Base-by-base conservation (phyloP, 2,888 invertebrate species). In the Neocrepidodera transversa region DNA sequence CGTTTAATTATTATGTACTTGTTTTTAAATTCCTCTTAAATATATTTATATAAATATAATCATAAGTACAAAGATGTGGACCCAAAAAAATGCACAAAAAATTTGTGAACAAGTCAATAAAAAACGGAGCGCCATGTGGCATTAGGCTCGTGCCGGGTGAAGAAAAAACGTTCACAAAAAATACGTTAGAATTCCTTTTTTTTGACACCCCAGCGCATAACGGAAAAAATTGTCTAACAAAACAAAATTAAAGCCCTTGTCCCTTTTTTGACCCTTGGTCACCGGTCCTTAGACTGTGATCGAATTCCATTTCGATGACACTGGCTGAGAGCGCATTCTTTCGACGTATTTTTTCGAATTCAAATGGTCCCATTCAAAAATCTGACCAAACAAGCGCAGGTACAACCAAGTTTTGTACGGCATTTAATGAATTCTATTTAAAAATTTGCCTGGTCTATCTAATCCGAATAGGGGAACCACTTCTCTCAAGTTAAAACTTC, bases 211-310 rank as follows among this genome's bases (percentile, higher is more conserved):
- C 62, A 67, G 59, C 60, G 57, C 58, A 58, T 71, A 72, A 72
- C 72, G 73, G 71, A 71, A 71, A 72, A 71, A 70, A 65, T 40
- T 42, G 47, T 59, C 57, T 42, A 59, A 63, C 62, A 63, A 60
- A 66, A 60, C 59, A 62, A 55, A 58, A 60, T 60, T 51, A 66
- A 66, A 68, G 59, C 65, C 64, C 62, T 57, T 56, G 62, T 60
- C 65, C 68, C 65, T 64, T 66, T 64, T 70, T 67, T 71, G 71
- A 71, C 71, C 71, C 69, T 63, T 68, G 71, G 71, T 69, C 71
- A 69, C 64, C 63, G 38, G 10, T 43, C 17, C 32, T 61, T 43
- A 66, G 67, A 69, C 56, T 61, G 67, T 68, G 65, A 68, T 54
- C 18, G 43, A n/a, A 56, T 53, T 13, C 55, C 20, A 17, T 17